phyloP scores from a whole-genome alignment of 1,140 invertebrate genomes.

The Ridgeia piscesae region DNA sequence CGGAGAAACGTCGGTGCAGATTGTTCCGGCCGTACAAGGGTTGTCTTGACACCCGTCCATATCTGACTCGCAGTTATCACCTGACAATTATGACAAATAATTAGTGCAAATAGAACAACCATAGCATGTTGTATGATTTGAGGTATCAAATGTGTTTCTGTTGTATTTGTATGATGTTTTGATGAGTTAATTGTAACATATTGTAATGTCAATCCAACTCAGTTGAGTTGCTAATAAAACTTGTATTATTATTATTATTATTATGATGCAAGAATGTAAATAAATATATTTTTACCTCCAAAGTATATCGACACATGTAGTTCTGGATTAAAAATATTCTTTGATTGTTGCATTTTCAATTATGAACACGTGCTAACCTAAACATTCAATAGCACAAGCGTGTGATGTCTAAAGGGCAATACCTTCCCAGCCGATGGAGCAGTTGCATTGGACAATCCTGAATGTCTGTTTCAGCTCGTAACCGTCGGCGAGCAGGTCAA shows the following conservation, averaged over 20 bases:
- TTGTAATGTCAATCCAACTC: too few species aligned
- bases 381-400: not conserved
- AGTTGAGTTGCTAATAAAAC: too few species aligned
- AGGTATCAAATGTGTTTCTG: too few species aligned
- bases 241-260: too few species aligned
- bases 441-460: not conserved
- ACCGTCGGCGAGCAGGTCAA: not conserved
- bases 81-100: not conserved
- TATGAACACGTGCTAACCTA: not conserved
- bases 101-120: not conserved
- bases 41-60: not conserved
- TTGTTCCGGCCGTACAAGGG: not conserved
- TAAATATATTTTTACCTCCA: not conserved
- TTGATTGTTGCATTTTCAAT: not conserved
- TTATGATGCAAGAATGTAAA: too few species aligned
- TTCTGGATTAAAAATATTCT: not conserved
- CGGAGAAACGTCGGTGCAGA: not conserved
- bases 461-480: not conserved
- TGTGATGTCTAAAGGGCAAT: not conserved
- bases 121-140: too few species aligned
- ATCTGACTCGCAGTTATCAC: not conserved
- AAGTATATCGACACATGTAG: not conserved
- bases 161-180: too few species aligned
- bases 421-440: not conserved
- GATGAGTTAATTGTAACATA: too few species aligned